Evolutionary conservation across 2,113 vertebrate species (phyloP).

Genomic region (Gopherus evgoodei): DNA sequence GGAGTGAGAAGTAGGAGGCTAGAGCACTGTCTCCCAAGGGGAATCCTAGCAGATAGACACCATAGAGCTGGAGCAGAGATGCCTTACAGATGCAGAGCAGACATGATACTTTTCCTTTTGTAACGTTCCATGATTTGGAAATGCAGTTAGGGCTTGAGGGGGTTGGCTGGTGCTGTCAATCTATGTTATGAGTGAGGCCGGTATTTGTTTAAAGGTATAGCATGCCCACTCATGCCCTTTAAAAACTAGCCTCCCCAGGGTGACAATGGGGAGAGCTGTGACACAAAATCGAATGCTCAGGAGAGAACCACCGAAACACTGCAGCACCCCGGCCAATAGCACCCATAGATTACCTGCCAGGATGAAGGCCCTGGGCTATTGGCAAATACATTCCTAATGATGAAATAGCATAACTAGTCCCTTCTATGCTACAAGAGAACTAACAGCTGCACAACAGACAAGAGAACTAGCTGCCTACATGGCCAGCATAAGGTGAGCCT

Average conservation of each 20-base stretch:
- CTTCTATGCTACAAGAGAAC: background rate
- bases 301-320: background rate
- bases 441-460: background rate
- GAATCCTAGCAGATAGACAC: background rate
- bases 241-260: background rate
- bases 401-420: constrained; percentile 25
- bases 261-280: background rate
- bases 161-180: too few relatives aligned
- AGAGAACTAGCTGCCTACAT: background rate
- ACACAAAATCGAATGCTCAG: background rate
- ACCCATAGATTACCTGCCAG: background rate
- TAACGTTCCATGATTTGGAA: background rate
- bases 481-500: background rate
- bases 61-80: background rate
- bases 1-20: background rate
- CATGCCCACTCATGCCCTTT: background rate
- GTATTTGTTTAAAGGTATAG: background rate
- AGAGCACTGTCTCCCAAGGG: background rate
- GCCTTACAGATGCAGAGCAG: background rate
- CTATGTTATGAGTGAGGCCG: background rate
- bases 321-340: background rate
- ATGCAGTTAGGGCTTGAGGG: background rate
- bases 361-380: constrained; percentile 16
- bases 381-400: constrained; percentile 32
- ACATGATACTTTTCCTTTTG: background rate